Conservation (phyloP, 2,797 vertebrate species). For the Macropus fuliginosus region DNA sequence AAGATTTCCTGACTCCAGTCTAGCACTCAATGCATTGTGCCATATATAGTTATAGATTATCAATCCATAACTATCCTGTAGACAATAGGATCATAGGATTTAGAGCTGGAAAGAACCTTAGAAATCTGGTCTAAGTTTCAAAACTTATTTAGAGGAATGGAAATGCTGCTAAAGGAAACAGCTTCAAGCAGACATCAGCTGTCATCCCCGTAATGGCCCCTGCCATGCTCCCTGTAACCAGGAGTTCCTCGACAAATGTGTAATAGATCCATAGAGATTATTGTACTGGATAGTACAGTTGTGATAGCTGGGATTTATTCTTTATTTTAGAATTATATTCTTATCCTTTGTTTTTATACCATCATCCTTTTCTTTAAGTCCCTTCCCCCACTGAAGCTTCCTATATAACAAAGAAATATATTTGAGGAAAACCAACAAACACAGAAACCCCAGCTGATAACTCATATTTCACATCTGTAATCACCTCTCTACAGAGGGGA, state of each 20-base stretch:
- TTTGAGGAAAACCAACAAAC: not conserved
- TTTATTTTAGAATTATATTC: not conserved
- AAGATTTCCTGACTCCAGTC: too few species aligned
- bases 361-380: not conserved
- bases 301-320: not conserved
- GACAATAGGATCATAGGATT: not conserved
- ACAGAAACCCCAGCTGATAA: not conserved
- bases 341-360: not conserved
- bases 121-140: not conserved
- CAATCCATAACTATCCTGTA: not conserved
- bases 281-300: not conserved
- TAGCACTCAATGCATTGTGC: too few species aligned
- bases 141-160: not conserved
- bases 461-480: not conserved
- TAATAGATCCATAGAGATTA: not conserved
- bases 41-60: not conserved
- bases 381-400: not conserved
- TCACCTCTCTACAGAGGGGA: not conserved
- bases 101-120: not conserved
- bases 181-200: not conserved
- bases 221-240: not conserved
- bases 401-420: not conserved
- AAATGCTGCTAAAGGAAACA: not conserved
- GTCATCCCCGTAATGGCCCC: not conserved
- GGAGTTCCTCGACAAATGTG: not conserved